phyloP scores from a whole-genome alignment of 23 tunicate species.

The Clavelina lepadiformis region DNA sequence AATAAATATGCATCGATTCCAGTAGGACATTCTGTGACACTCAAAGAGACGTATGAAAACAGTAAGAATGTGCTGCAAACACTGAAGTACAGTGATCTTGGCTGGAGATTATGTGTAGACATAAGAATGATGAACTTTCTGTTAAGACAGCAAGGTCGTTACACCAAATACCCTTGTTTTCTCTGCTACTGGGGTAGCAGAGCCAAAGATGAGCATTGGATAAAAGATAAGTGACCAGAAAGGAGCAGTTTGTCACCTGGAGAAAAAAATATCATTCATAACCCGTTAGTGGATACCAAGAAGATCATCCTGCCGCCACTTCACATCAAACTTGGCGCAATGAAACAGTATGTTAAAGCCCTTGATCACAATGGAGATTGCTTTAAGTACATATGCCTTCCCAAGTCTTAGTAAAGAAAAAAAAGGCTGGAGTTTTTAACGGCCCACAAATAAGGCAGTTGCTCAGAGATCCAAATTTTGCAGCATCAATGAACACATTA shows the following conservation, averaged over 20 bases:
- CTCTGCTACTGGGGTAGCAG: too few relatives aligned
- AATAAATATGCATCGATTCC: conserved; percentile 11
- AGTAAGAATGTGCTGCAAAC: conserved; percentile 9
- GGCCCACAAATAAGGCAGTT: conserved; percentile 15
- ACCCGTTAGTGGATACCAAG: conserved; percentile 3
- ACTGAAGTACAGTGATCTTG: conserved; percentile 8
- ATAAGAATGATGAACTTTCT: conserved; percentile 3
- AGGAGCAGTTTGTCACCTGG: conserved; percentile 5
- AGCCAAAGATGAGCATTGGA: conserved; percentile 17
- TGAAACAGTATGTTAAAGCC: too few relatives aligned
- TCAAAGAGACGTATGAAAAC: conserved; percentile 11
- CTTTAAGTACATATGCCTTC: neutral
- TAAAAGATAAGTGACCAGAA: conserved; percentile 9
- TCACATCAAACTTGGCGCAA: conserved; percentile 4
- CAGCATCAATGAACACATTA: neutral
- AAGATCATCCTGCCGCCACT: conserved; percentile 4
- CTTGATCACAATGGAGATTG: conserved; percentile 1
- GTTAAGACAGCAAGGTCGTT: too few relatives aligned
- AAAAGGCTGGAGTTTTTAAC: conserved; percentile 7
- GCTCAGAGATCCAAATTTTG: neutral
- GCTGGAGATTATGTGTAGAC: conserved; percentile 1
- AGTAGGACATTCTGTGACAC: conserved; percentile 6
- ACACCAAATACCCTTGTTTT: too few relatives aligned
- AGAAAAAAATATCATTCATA: conserved; percentile 7
- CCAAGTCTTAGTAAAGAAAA: conserved; percentile 5